Conservation (phyloP, 1,140 invertebrate species). For the Scaptomyza graminum region DNA sequence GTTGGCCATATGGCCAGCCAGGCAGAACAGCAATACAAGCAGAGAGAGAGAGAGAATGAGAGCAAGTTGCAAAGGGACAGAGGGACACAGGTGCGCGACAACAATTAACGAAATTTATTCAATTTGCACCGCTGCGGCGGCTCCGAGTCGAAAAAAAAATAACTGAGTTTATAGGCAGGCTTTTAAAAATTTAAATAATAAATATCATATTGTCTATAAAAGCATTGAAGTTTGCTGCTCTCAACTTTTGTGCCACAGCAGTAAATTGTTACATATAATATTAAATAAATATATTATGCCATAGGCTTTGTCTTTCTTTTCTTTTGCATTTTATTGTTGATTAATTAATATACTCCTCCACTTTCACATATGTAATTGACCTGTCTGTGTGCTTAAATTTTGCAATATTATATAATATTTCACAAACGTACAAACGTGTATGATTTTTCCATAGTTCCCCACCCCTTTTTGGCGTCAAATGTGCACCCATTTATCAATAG, state of each 20-base stretch:
- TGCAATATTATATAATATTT: slow-evolving; percentile 34
- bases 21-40: background rate
- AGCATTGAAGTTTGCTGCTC: slow-evolving; percentile 39
- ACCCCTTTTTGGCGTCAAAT: slow-evolving; percentile 12
- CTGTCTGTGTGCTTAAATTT: slow-evolving; percentile 9
- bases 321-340: slow-evolving; percentile 31
- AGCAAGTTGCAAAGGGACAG: background rate
- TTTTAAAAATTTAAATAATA: slow-evolving; percentile 66
- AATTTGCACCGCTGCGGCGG: slow-evolving; percentile 57
- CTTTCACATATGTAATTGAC: slow-evolving; percentile 6
- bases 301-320: slow-evolving; percentile 23
- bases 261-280: slow-evolving; percentile 50
- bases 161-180: slow-evolving; percentile 23
- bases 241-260: slow-evolving; percentile 23
- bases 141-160: slow-evolving; percentile 33
- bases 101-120: slow-evolving; percentile 81
- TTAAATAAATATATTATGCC: slow-evolving; percentile 58
- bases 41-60: too few relatives aligned
- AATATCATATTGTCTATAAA: slow-evolving; percentile 48
- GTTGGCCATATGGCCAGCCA: slow-evolving; percentile 38
- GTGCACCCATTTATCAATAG: slow-evolving; percentile 37
- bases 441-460: slow-evolving; percentile 8
- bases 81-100: slow-evolving; percentile 63
- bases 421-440: slow-evolving; percentile 36
- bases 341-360: slow-evolving; percentile 19